Evolutionary conservation across 2,113 vertebrate genomes (phyloP).

Genomic region (Tragelaphus buxtoni): DNA sequence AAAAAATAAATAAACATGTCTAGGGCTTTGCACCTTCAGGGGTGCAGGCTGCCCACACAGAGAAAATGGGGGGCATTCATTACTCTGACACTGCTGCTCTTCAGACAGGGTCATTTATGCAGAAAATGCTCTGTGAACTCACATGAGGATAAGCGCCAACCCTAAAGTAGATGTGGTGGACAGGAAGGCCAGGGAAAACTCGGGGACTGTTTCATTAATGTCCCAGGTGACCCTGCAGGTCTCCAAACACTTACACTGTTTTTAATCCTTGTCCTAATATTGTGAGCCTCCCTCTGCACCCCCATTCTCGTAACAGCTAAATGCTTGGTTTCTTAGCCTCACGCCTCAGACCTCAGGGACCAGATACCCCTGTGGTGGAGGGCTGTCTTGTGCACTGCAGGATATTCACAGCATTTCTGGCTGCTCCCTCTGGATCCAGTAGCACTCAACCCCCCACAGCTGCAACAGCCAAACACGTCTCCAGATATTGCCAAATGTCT

Average conservation of each 20-base stretch:
- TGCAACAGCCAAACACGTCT: not conserved
- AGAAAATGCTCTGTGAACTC: not conserved
- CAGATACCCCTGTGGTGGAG: not conserved
- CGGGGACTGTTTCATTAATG: not conserved
- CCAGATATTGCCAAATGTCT: not conserved
- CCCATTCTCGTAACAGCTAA: too few species aligned
- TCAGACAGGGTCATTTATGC: not conserved
- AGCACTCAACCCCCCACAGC: not conserved
- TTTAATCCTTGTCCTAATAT: not conserved
- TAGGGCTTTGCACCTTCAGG: not conserved
- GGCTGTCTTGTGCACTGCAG: accelerated
- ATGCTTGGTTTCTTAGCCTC: not conserved
- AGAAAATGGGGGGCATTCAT: not conserved
- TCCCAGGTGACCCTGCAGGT: not conserved
- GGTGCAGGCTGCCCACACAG: not conserved
- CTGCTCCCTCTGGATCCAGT: not conserved
- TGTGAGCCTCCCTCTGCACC: not conserved
- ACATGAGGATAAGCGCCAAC: not conserved
- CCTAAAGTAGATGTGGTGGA: not conserved
- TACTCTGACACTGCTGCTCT: not conserved
- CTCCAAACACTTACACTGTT: not conserved
- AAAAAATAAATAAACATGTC: not conserved
- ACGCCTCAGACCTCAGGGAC: not conserved
- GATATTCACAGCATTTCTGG: not conserved
- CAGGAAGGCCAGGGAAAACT: not conserved